These are phyloP conservation scores for Holacanthus passer DNA, from an alignment of 2,113 vertebrate genomes.

Conservation along the genomic window DNA sequence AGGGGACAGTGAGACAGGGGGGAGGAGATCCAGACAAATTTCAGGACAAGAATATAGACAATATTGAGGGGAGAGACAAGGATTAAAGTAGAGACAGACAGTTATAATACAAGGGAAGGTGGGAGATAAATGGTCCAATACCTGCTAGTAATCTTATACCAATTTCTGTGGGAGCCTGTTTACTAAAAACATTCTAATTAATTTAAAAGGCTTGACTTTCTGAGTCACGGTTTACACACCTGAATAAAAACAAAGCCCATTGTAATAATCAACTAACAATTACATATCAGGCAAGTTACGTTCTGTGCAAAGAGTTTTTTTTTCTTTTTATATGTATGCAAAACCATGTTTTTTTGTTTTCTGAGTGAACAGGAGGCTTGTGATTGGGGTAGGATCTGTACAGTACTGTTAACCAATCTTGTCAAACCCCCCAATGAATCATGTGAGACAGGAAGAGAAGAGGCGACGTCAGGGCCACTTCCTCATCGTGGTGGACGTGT, in stretches of 20 bases:
- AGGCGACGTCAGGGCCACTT: constrained; percentile 65
- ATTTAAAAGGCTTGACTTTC: constrained; percentile 77
- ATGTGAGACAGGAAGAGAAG: constrained; percentile 74
- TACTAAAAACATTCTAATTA: constrained; percentile 71
- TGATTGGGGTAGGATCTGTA: constrained; percentile 75
- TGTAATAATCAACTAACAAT: constrained; percentile 75
- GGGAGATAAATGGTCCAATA: constrained; percentile 84
- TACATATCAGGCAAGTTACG: constrained; percentile 78
- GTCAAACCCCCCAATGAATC: constrained; percentile 82
- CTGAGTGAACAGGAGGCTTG: constrained; percentile 69
- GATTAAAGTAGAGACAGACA: constrained; percentile 52
- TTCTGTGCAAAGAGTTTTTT: constrained; percentile 78
- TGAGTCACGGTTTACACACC: constrained; percentile 64
- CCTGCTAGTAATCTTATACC: constrained; percentile 77
- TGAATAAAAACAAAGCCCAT: constrained; percentile 75
- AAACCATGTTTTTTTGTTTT: constrained; percentile 65
- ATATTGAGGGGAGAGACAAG: constrained; percentile 33
- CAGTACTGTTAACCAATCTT: constrained; percentile 86
- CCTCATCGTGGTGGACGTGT: constrained; percentile 71
- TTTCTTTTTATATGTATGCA: constrained; percentile 68
- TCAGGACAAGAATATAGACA: constrained; percentile 41
- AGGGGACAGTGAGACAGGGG: constrained; percentile 38
- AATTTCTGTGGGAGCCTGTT: constrained; percentile 61
- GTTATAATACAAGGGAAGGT: constrained; percentile 63
- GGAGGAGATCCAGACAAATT: constrained; percentile 24